Conservation (phyloP, 2,113 vertebrate species). For the Mohoua ochrocephala region DNA sequence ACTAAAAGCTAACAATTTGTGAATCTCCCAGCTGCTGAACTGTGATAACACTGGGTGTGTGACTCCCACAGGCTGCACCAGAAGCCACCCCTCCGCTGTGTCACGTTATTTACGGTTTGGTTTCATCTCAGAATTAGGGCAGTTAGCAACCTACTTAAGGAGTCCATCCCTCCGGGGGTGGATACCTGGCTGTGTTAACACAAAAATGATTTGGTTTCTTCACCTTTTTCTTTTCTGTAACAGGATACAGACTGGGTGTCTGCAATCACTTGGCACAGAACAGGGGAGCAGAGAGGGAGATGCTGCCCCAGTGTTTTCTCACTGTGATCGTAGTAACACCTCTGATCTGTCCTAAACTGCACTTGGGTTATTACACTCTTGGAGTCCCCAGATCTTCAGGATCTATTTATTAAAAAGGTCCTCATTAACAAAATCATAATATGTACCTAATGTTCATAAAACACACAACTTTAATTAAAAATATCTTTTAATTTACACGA, state of each 20-base stretch:
- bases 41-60: background rate
- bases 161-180: background rate
- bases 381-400: background rate
- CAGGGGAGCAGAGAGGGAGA: background rate
- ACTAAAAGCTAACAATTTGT: background rate
- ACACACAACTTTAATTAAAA: background rate
- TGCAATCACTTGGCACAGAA: background rate
- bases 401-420: background rate
- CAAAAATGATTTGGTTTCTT: background rate
- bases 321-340: fast-evolving
- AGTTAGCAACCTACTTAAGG: background rate
- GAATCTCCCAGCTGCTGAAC: background rate
- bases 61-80: background rate
- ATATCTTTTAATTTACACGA: constrained; percentile 41
- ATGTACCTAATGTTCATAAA: background rate
- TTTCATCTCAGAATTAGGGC: background rate
- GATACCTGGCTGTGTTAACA: background rate
- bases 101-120: background rate
- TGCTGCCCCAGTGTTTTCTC: background rate
- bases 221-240: background rate
- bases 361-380: background rate
- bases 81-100: background rate
- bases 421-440: background rate
- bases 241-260: background rate
- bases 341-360: background rate